These are phyloP conservation scores for Drosophila teissieri DNA, from an alignment of 1,140 invertebrate genomes.

Conservation along the genomic window DNA sequence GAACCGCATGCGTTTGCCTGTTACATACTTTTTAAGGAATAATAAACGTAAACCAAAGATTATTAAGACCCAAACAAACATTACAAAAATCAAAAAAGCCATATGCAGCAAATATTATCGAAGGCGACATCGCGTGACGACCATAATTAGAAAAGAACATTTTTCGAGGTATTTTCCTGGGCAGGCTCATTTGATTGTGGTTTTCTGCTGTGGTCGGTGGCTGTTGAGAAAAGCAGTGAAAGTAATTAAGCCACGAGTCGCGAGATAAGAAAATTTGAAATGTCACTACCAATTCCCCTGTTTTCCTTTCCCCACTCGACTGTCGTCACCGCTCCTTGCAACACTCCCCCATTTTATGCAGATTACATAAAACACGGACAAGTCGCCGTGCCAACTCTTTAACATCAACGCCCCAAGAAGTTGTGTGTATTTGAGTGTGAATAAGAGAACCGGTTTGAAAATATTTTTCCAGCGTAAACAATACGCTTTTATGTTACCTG, in stretches of 20 bases:
- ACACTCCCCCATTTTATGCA: conserved; percentile 38
- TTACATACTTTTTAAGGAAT: too few relatives aligned
- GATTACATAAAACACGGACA: conserved; percentile 54
- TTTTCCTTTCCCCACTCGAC: conserved; percentile 11
- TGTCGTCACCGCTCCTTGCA: conserved; percentile 16
- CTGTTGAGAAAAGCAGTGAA: conserved; percentile 71
- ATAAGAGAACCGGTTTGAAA: conserved; percentile 66
- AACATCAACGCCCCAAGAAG: conserved; percentile 58
- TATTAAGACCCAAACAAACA: conserved; percentile 18
- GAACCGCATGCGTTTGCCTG: too few relatives aligned
- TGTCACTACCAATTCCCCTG: conserved; percentile 42
- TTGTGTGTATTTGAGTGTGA: conserved; percentile 36
- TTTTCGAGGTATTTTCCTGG: conserved; percentile 52
- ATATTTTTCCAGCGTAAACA: conserved; percentile 67
- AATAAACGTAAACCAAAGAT: not conserved
- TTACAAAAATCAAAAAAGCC: conserved; percentile 34
- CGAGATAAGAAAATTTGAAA: conserved; percentile 62
- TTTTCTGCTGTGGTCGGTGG: conserved; percentile 35
- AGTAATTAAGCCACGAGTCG: conserved; percentile 74
- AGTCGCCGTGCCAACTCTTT: conserved; percentile 39
- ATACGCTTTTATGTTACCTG: conserved; percentile 62
- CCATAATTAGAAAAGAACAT: conserved; percentile 70
- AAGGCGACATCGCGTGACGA: conserved; percentile 71
- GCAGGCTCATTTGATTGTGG: conserved; percentile 24
- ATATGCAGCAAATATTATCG: conserved; percentile 41